These are phyloP conservation scores for Pyrocoelia pectoralis DNA, from an alignment of 2,888 invertebrate genomes.

Conservation along the genomic window DNA sequence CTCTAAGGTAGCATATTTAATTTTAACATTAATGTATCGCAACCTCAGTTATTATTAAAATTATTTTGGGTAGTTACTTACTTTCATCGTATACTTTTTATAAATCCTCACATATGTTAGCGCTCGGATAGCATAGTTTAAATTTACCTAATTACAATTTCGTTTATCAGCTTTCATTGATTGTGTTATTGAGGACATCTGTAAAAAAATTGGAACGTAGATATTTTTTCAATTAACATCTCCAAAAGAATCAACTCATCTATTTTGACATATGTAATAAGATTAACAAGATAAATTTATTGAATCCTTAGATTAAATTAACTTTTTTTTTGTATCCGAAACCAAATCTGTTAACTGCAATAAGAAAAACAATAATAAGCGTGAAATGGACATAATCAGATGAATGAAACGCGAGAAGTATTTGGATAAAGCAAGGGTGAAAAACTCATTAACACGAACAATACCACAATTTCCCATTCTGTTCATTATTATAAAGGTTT, in stretches of 20 bases:
- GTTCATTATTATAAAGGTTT: too few relatives aligned
- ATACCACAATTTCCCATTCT: too few relatives aligned
- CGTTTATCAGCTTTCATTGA: not conserved
- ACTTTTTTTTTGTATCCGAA: not conserved
- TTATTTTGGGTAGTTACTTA: too few relatives aligned
- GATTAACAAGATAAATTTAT: not conserved
- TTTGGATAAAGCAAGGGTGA: too few relatives aligned
- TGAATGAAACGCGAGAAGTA: too few relatives aligned
- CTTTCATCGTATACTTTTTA: too few relatives aligned
- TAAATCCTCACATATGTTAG: too few relatives aligned
- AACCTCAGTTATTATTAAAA: too few relatives aligned
- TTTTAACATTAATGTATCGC: too few relatives aligned
- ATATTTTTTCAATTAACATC: slow-evolving; percentile 2
- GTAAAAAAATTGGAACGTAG: slow-evolving; percentile 1
- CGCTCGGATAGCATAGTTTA: too few relatives aligned
- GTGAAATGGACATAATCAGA: not conserved
- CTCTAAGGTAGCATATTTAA: too few relatives aligned
- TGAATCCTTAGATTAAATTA: not conserved
- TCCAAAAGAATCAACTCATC: slow-evolving; percentile 5
- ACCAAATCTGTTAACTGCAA: not conserved
- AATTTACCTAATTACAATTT: not conserved
- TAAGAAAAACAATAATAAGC: not conserved
- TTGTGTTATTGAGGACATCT: slow-evolving; percentile 4
- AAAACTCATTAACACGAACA: too few relatives aligned
- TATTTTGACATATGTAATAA: slow-evolving; percentile 5